phyloP scores from a whole-genome alignment of 2,888 invertebrate genomes.

The Agrenia bidenticulata region DNA sequence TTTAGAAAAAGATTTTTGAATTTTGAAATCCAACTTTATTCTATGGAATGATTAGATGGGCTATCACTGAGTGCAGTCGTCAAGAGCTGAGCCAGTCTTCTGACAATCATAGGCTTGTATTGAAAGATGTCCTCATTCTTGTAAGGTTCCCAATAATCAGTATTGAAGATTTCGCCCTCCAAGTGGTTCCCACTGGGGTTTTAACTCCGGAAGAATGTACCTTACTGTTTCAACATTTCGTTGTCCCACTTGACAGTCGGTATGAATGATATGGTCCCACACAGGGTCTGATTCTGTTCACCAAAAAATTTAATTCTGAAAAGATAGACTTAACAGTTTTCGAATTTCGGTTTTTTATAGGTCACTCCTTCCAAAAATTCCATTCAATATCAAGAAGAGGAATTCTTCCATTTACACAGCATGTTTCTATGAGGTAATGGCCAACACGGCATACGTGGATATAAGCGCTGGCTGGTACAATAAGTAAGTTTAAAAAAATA shows the following conservation, averaged over 20 bases:
- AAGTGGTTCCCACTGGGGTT: conserved; percentile 72
- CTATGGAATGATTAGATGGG: conserved; percentile 62
- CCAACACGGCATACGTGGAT: conserved; percentile 37
- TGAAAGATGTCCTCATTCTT: conserved; percentile 69
- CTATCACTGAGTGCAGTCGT: conserved; percentile 71
- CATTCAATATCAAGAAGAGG: conserved; percentile 32
- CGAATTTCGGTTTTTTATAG: conserved; percentile 2
- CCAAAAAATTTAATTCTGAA: too few species aligned
- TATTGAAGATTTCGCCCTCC: conserved; percentile 78
- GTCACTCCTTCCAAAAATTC: conserved; percentile 16
- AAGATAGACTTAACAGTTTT: neutral
- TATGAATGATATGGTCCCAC: conserved; percentile 6
- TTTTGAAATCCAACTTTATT: neutral
- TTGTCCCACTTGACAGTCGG: conserved; percentile 34
- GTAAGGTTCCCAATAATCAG: conserved; percentile 82
- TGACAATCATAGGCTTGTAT: conserved; percentile 67
- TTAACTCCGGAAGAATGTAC: conserved; percentile 58
- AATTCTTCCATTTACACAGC: conserved; percentile 40
- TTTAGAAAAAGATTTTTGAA: neutral
- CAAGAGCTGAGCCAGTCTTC: conserved; percentile 66
- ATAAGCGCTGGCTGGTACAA: conserved; percentile 44
- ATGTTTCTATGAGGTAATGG: conserved; percentile 39
- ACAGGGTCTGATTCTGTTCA: neutral
- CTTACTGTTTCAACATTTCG: conserved; percentile 39
- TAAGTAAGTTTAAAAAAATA: conserved; percentile 26